Evolutionary conservation across 1,140 invertebrate genomes (phyloP), one percentile per base, ranked within the genome.

Genomic region (Scaptodrosophila lebanonensis): DNA sequence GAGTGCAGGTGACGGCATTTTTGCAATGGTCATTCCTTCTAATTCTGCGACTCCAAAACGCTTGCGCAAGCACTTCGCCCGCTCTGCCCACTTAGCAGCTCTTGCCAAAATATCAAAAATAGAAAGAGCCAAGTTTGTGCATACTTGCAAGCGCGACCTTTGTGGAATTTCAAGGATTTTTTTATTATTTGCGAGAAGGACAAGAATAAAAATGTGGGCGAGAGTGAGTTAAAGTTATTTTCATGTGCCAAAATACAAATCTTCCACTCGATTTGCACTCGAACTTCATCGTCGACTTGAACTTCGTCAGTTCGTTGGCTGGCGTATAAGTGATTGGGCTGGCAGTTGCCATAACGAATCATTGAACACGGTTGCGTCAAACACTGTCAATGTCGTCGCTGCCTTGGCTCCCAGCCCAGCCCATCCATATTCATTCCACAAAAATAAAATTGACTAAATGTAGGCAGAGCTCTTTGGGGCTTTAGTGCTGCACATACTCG

Each of bases 191-290:
- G 40, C 48, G 35, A 35, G 16, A 27, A 49, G 27, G 61, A 65
- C 75, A 82, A 79, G 68, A 82, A 75, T 62, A 75, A 82, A 59
- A 56, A 25, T 15, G 33, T 40, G 29, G 32, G 40, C 32, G 20
- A 18, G 29, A 32, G 48, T 15, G 27, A 27, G n/a, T 15, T 15
- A 27, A 68, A 73, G 60, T 68, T 69, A 82, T 73, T 77, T 68
- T 82, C 56, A 75, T 66, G 48, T 57, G 57, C 50, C 65, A 79
- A 70, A 69, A 75, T 75, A 73, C 52, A 66, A 82, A 65, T 82
- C 76, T 82, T 82, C 76, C 76, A 63, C 45, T 83, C 75, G 75
- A 82, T 82, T 82, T 82, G 66, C 52, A 66, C 29, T 57, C 57
- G 36, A 64, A 47, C 38, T 64, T 54, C 36, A 50, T 43, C 56